Conservation (phyloP, 2,113 vertebrate species). For the Macheiramphus alcinus region DNA sequence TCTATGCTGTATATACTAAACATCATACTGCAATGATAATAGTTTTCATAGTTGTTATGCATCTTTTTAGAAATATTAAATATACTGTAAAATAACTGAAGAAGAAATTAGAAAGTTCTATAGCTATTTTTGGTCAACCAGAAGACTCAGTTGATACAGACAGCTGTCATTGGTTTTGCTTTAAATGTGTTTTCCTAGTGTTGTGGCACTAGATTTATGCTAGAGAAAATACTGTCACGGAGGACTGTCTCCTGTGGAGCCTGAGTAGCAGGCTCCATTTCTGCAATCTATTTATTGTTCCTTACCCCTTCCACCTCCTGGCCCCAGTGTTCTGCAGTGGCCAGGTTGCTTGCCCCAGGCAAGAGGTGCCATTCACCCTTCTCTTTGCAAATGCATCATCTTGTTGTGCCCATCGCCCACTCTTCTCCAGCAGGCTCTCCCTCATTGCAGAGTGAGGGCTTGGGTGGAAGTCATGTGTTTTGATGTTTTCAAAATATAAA, state of each 20-base stretch:
- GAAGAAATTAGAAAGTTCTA: not conserved
- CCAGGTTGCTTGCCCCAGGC: not conserved
- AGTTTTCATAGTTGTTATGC: not conserved
- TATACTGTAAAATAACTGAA: not conserved
- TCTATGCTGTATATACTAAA: not conserved
- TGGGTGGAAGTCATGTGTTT: rapidly evolving
- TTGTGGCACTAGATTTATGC: not conserved
- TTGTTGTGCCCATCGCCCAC: not conserved
- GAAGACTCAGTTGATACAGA: not conserved
- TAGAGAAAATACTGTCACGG: not conserved
- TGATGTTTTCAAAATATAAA: not conserved
- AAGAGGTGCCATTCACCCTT: not conserved
- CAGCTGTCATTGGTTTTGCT: not conserved
- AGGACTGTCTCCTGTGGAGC: not conserved
- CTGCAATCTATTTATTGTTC: not conserved
- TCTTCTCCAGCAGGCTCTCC: not conserved
- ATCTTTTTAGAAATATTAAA: not conserved
- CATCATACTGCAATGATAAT: not conserved
- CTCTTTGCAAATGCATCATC: not conserved
- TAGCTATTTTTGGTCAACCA: not conserved
- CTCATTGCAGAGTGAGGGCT: not conserved
- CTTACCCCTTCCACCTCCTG: not conserved
- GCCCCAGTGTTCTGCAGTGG: not conserved
- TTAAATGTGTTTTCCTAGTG: not conserved
- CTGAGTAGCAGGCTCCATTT: not conserved